A percentile compares a stretch with the other conserved stretches of the same genome.
These are phyloP conservation scores for Talpa occidentalis DNA, from an alignment of 2,113 vertebrate genomes.

Conservation along the genomic window DNA sequence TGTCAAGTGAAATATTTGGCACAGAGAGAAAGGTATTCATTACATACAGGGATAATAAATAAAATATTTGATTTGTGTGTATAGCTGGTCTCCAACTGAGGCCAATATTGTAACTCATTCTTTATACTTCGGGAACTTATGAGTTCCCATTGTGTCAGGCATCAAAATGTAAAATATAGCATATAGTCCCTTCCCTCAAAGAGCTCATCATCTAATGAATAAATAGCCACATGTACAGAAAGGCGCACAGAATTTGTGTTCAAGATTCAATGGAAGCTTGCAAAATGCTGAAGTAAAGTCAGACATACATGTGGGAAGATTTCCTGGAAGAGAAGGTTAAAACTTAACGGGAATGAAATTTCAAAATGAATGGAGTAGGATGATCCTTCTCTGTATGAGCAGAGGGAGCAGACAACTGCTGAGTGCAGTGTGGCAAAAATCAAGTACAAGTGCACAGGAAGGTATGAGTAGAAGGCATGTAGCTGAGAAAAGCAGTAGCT, in stretches of 20 bases:
- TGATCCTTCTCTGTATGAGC: background rate
- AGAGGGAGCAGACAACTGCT: fast-evolving
- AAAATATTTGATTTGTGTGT: background rate
- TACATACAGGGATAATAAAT: background rate
- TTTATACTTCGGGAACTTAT: background rate
- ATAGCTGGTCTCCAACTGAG: background rate
- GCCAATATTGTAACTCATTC: background rate
- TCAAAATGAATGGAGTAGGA: background rate
- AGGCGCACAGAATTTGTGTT: background rate
- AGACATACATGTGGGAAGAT: fast-evolving
- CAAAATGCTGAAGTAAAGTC: background rate
- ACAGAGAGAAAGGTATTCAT: background rate
- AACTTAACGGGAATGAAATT: background rate
- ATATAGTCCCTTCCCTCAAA: background rate
- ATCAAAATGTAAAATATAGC: background rate
- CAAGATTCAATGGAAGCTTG: background rate
- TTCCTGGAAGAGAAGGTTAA: background rate
- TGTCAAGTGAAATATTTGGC: background rate
- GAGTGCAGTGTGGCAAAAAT: background rate
- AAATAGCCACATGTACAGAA: background rate
- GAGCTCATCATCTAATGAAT: background rate
- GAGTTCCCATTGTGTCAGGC: background rate
- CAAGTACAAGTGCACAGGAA: fast-evolving
- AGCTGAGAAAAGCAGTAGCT: background rate
- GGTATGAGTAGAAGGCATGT: background rate